phyloP scores from a whole-genome alignment of 2,888 invertebrate species.

The Drosophila parthenogenetica region DNA sequence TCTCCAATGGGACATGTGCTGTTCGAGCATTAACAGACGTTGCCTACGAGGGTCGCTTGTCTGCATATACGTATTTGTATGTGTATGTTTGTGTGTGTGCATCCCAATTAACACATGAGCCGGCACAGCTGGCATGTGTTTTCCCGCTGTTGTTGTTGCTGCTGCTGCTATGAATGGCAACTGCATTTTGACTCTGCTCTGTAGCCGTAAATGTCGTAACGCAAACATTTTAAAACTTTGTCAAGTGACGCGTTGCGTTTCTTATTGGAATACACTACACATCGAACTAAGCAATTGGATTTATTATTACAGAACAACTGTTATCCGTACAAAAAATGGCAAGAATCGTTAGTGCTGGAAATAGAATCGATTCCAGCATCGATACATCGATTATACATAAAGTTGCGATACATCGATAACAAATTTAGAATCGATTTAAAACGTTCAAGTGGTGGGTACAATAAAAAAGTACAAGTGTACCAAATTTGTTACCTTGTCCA shows the following conservation, averaged over 20 bases:
- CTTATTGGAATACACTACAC: constrained; percentile 25
- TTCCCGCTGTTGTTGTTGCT: constrained; percentile 36
- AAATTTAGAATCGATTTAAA: no score
- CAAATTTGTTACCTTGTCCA: no score
- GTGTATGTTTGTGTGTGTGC: constrained; percentile 31
- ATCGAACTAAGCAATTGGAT: constrained; percentile 25
- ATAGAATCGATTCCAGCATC: constrained; percentile 12
- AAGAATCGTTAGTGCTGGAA: constrained; percentile 38
- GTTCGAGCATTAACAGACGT: constrained; percentile 25
- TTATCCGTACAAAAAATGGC: constrained; percentile 33
- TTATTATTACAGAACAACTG: constrained; percentile 14
- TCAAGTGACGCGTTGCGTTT: constrained; percentile 2
- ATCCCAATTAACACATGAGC: constrained; percentile 59
- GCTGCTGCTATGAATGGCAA: constrained; percentile 36
- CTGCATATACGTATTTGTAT: background rate
- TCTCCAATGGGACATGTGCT: constrained; percentile 28
- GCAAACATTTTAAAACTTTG: constrained; percentile 53
- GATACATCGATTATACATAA: constrained; percentile 29
- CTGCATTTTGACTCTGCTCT: constrained; percentile 32
- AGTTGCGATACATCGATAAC: background rate
- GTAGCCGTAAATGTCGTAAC: constrained; percentile 60
- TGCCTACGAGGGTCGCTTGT: constrained; percentile 21
- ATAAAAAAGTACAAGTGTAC: no score
- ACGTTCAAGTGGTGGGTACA: no score
- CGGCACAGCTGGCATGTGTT: constrained; percentile 67